Percentiles rank a stretch among this genome's conserved stretches.
These are phyloP conservation scores for Fistularia commersonii DNA, from an alignment of 2,797 vertebrate species.

Conservation along the genomic window DNA sequence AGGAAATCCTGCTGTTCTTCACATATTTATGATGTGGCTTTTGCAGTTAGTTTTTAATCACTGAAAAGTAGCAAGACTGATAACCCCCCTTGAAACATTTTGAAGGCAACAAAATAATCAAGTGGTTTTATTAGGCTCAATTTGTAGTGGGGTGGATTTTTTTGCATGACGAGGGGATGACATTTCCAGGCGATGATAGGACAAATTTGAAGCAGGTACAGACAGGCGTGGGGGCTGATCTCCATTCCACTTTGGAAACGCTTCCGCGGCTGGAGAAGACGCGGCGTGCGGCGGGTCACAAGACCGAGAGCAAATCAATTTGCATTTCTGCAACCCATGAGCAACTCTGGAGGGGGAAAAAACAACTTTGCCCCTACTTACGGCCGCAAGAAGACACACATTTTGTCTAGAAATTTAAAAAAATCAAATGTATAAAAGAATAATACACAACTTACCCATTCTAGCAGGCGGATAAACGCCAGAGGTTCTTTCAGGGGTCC, in stretches of 20 bases:
- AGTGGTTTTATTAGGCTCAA: too few relatives aligned
- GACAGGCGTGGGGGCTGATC: not conserved
- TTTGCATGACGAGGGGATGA: too few relatives aligned
- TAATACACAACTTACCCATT: slow-evolving; percentile 82
- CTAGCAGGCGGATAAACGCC: slow-evolving; percentile 87
- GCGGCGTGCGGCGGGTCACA: slow-evolving; percentile 40
- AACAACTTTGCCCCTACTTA: not conserved
- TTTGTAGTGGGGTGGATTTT: too few relatives aligned
- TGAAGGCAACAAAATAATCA: too few relatives aligned
- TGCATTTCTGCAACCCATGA: slow-evolving; percentile 1
- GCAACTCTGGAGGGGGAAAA: slow-evolving; percentile 3
- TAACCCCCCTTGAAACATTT: too few relatives aligned
- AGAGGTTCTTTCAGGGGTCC: slow-evolving; percentile 86
- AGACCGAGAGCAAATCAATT: slow-evolving; percentile 44
- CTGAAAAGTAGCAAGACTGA: too few relatives aligned
- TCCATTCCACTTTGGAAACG: slow-evolving; percentile 21
- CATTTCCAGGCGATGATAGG: too few relatives aligned
- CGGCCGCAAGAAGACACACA: slow-evolving; percentile 17
- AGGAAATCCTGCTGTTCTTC: too few relatives aligned
- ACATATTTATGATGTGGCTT: too few relatives aligned
- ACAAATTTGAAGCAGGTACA: too few relatives aligned
- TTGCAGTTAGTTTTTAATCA: too few relatives aligned
- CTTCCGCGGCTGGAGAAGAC: slow-evolving; percentile 3
- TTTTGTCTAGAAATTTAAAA: not conserved
- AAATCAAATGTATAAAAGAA: not conserved